Base-by-base conservation (phyloP, 1,140 invertebrate genomes). In the Trachymyrmex cornetzi region DNA sequence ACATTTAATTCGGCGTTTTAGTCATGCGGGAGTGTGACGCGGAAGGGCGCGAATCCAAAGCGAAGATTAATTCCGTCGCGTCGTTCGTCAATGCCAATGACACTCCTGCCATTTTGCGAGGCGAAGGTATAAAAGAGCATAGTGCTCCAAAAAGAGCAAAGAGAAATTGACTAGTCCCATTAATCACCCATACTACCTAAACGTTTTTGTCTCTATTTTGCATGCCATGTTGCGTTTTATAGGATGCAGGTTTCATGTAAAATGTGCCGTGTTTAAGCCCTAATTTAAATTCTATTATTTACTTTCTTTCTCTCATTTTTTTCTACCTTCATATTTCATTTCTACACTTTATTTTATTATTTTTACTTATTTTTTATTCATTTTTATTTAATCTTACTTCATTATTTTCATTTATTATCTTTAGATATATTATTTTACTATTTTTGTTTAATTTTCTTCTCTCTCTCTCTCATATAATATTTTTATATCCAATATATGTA, bases 51-150 rank as follows among this genome's bases (percentile, higher is more conserved):
- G 71, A 19, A 16, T 30, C 1, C 30, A 44, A 22, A 44, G 67
- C 27, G 77, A 77, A 82, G 80, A 91, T 91, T 92, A 92, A 92
- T 92, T 82, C 85, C 85, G 88, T 90, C 74, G 86, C 85, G 80
- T 89, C 91, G 88, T 92, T 57, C 85, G 88, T 92, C 91, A 92
- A 90, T 92, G 91, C 87, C 91, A 89, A 34, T 12, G 79, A 48
- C 91, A 90, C 84, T 84, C 82, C 86, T 81, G 86, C 84, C 67
- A 63, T 75, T 87, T 88, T 57, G 55, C 77, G 81, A 77, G 74
- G 79, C 66, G 66, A 6, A 44, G 38, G 87, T 77, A 80, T 64
- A 90, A 89, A 89, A 86, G 77, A 72, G 80, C 89, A 85, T 16
- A 72, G 19, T 38, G 34, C 71, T 38, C 80, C 50, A 53, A 61